Evolutionary conservation across 2,888 invertebrate species (phyloP), one percentile per base, ranked within the genome.

Genomic region (Vanessa cardui): DNA sequence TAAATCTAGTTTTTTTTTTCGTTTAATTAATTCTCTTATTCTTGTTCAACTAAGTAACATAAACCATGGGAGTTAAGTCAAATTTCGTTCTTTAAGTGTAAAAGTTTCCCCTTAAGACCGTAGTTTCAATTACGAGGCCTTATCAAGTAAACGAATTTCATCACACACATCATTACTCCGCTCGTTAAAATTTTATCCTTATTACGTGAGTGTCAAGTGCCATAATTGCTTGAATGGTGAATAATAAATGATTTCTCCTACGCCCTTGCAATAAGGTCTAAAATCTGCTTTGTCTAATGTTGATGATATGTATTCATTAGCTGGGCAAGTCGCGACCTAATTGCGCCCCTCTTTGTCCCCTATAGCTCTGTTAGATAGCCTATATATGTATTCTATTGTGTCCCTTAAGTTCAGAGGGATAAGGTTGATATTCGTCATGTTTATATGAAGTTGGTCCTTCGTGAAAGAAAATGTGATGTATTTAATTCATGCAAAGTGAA

Each of bases 271-370:
- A 45, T 64, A 64, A 56, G 21, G 15, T 64, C 61, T 20, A 61
- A 46, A 64, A 33, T 58, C n/a, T 58, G 26, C 54, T 60, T 64
- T 56, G 56, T 68, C 54, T 68, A 54, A 66, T 61, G 65, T 61
- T 68, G 68, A 65, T 68, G 68, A 58, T 65, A 62, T 66, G 58
- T 62, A 65, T 69, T 69, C 64, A 69, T 69, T 69, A 69, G 65
- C 60, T 58, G 58, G 62, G 68, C 65, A 65, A 61, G 45, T 62
- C 56, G 52, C 62, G 68, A 65, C 68, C 68, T 69, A 64, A 69
- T 65, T 69, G 56, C 54, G 21, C 54, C 21, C 61, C 52, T 60
- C 47, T 47, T 46, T 59, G 50, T 64, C 18, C 60, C 45, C 46
- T 46, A 54, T 46, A 47, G 46, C 21, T 44, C 58, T 58, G 12